phyloP scores from a whole-genome alignment of 35 echinoderm and acorn worm genomes.

The Lytechinus pictus region DNA sequence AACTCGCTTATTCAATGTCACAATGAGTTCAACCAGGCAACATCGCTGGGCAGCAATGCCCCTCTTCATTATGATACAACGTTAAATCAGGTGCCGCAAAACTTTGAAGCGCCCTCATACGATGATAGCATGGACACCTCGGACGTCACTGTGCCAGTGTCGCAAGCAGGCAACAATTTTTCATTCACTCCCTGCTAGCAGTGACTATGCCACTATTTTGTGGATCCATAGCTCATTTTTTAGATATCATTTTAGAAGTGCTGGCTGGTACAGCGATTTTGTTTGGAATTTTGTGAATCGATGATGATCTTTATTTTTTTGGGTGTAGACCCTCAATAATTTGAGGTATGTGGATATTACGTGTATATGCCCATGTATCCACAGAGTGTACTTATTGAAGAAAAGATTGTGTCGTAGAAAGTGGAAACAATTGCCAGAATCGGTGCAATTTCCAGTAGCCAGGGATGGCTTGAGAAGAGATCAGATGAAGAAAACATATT shows the following conservation, averaged over 20 bases:
- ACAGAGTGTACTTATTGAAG: constrained; percentile 49
- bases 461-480: neutral
- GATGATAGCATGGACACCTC: constrained; percentile 80
- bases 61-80: neutral
- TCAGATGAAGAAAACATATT: neutral
- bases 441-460: constrained; percentile 15
- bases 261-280: constrained; percentile 65
- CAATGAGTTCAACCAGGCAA: constrained; percentile 39
- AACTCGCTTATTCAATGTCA: constrained; percentile 33
- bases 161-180: constrained; percentile 65
- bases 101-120: constrained; percentile 61
- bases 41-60: constrained; percentile 7
- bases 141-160: constrained; percentile 59
- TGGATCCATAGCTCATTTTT: neutral
- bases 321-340: neutral
- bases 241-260: constrained; percentile 9
- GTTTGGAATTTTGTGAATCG: neutral
- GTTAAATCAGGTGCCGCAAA: constrained; percentile 12
- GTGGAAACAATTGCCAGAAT: neutral
- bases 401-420: constrained; percentile 10
- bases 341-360: constrained; percentile 11
- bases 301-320: neutral
- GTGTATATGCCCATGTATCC: neutral
- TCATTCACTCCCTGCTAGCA: constrained; percentile 62
- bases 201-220: neutral